Evolutionary conservation across 2,113 vertebrate species (phyloP).

Genomic region (Otis tarda): DNA sequence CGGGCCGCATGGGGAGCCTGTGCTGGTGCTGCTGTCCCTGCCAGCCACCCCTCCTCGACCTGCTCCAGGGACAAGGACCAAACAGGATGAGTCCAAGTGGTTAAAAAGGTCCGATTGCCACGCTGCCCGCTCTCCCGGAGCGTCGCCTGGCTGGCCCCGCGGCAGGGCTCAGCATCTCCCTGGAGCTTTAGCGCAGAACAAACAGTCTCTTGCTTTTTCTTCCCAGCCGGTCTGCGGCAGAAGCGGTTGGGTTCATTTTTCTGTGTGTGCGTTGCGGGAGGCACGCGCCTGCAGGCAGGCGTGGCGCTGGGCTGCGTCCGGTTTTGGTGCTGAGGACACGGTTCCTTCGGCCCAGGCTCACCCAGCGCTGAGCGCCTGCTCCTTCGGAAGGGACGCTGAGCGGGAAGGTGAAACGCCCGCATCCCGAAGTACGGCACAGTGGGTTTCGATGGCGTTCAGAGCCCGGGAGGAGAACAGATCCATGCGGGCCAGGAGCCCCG

Average conservation of each 20-base stretch:
- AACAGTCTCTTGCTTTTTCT: background rate
- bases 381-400: rapidly evolving
- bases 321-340: background rate
- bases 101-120: rapidly evolving
- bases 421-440: rapidly evolving
- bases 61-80: background rate
- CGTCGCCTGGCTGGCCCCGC: background rate
- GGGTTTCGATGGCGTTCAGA: background rate
- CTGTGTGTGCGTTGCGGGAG: background rate
- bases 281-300: rapidly evolving
- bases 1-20: background rate
- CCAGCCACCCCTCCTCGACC: background rate
- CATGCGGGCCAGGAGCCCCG: background rate
- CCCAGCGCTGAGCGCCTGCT: background rate
- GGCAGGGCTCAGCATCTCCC: background rate
- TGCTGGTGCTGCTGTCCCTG: background rate
- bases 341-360: background rate
- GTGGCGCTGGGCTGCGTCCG: background rate
- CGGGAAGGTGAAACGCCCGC: rapidly evolving
- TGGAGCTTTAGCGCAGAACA: background rate
- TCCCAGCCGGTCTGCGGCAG: background rate
- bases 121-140: too few species aligned
- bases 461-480: background rate
- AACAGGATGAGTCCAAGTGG: background rate
- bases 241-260: background rate